These are phyloP conservation scores for Parapsyche elsis DNA, from an alignment of 1,140 invertebrate genomes.

Conservation along the genomic window DNA sequence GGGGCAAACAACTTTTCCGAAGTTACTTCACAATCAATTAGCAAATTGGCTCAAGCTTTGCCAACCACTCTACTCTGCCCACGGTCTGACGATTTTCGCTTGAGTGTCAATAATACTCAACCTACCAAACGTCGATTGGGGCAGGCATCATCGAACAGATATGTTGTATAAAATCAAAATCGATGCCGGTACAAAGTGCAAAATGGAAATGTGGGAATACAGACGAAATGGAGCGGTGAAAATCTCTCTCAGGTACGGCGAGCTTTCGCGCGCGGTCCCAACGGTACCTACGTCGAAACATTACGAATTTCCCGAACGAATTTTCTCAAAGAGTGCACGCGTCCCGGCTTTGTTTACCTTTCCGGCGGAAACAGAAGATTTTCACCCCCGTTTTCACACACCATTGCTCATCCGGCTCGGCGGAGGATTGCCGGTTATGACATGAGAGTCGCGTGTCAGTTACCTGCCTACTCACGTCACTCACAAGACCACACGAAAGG, in stretches of 20 bases:
- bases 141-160: no score
- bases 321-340: neutral
- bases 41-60: constrained; percentile 40
- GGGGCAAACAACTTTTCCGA: neutral
- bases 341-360: constrained; percentile 10
- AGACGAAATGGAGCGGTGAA: constrained; percentile 20
- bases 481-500: constrained; percentile 38
- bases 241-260: neutral
- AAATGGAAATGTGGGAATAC: constrained; percentile 3
- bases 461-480: constrained; percentile 46
- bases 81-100: neutral
- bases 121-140: no score
- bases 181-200: no score
- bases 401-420: constrained; percentile 39
- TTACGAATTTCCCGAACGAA: constrained; percentile 9
- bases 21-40: constrained; percentile 40
- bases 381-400: constrained; percentile 39
- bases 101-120: neutral
- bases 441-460: constrained; percentile 43
- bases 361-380: constrained; percentile 37
- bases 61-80: neutral
- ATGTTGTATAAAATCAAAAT: no score
- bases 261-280: neutral
- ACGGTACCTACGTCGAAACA: neutral
- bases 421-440: constrained; percentile 38